Conservation (phyloP, 2,888 invertebrate species). For the Lypha dubia region DNA sequence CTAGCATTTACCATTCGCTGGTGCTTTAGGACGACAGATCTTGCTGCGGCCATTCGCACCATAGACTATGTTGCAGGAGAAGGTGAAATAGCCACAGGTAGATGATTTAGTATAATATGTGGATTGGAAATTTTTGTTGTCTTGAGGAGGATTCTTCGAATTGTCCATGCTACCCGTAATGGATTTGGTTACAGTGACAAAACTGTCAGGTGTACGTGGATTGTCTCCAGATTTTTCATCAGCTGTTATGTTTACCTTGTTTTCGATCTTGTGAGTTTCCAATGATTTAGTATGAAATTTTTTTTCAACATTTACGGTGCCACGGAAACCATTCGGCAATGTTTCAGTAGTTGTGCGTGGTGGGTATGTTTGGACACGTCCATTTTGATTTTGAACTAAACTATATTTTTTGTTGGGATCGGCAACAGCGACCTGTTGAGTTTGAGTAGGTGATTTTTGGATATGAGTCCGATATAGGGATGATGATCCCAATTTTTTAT, state of each 20-base stretch:
- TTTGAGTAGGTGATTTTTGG: conserved; percentile 80
- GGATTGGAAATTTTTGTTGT: conserved; percentile 89
- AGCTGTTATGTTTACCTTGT: conserved; percentile 77
- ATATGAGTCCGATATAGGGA: conserved; percentile 75
- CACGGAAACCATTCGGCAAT: conserved; percentile 82
- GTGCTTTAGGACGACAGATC: conserved; percentile 91
- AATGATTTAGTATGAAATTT: conserved; percentile 82
- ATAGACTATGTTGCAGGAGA: conserved; percentile 91
- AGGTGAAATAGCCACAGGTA: conserved; percentile 93
- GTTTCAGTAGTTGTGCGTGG: conserved; percentile 79
- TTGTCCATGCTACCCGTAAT: conserved; percentile 89
- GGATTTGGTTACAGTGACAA: conserved; percentile 91
- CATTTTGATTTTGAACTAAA: conserved; percentile 82
- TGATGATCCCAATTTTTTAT: conserved; percentile 64
- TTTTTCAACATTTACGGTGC: conserved; percentile 82
- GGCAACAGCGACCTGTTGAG: conserved; percentile 79
- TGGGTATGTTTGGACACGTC: conserved; percentile 78
- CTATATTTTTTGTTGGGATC: conserved; percentile 76
- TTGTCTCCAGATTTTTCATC: conserved; percentile 77
- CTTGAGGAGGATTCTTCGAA: conserved; percentile 85
- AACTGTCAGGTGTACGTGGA: conserved; percentile 86
- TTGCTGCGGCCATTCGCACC: conserved; percentile 91
- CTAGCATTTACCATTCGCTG: conserved; percentile 88
- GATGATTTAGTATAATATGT: conserved; percentile 94
- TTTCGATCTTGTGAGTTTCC: conserved; percentile 76